Evolutionary conservation across 2,888 invertebrate species (phyloP), one percentile per base, ranked within the genome.

Genomic region (Lycia hirtaria): DNA sequence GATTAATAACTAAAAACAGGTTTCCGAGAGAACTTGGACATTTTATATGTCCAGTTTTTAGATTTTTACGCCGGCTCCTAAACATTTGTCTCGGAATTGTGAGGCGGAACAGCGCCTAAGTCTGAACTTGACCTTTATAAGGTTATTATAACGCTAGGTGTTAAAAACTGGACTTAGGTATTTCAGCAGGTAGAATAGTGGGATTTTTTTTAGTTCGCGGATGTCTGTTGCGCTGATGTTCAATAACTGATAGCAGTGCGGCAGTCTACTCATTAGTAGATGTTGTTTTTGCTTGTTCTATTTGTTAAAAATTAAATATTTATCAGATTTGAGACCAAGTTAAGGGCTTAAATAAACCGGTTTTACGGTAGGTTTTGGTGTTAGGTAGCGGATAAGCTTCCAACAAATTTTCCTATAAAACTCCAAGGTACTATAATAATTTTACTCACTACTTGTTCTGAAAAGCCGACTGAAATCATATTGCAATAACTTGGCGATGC

Each of bases 1-100:
- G 51, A 68, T 68, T 68, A 64, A 22, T 24, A 40, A 24, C 14
- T 9, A 22, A 19, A 28, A 69, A 73, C 70, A 64, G 67, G 72
- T 74, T 72, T 64, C 64, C 60, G 54, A 51, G 20, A 40, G 22
- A n/a, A 22, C 22, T 22, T 19, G 9, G 7, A 19, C 7, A 14
- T 14, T 5, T 17, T 24, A 10, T 26, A 17, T 30, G 4, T 5
- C 2, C 17, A 41, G 14, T 26, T 41, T 41, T 41, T 26, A 41
- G 41, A n/a, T 41, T 41, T 41, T 15, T 17, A 41, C 41, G 28
- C 15, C n/a, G 26, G 15, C 41, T 47, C 17, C n/a, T n/a, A 19
- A 38, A 50, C 38, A 15, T 24, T 53, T 53, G 54, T 51, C 54
- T 54, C 15, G 50, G 52, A 52, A 52, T 19, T 35, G 7, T 15